Conservation (phyloP, 2,888 invertebrate species). For the Portevinia maculata region DNA sequence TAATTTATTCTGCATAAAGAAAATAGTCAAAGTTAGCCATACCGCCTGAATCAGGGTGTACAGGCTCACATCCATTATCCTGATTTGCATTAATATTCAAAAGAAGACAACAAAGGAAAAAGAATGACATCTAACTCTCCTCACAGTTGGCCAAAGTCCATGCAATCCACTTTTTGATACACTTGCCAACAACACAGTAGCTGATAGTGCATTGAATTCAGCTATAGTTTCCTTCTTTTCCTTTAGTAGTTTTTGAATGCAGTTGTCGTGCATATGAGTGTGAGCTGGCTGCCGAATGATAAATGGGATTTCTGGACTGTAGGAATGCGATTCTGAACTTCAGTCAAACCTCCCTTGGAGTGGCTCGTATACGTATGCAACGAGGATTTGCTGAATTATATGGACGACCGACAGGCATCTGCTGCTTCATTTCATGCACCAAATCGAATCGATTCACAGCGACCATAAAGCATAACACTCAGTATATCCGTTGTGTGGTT, state of each 20-base stretch:
- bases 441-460: slow-evolving; percentile 64
- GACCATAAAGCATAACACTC: slow-evolving; percentile 63
- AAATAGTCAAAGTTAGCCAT: slow-evolving; percentile 4
- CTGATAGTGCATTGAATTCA: slow-evolving; percentile 28
- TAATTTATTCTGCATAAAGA: slow-evolving; percentile 32
- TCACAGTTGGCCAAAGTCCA: slow-evolving; percentile 31
- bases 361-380: background rate
- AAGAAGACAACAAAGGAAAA: slow-evolving; percentile 12
- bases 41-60: background rate
- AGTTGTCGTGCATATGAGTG: slow-evolving; percentile 64
- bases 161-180: slow-evolving; percentile 42
- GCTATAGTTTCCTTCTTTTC: slow-evolving; percentile 21
- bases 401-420: slow-evolving; percentile 49
- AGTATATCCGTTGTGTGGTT: slow-evolving; percentile 55
- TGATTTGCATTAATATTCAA: slow-evolving; percentile 48
- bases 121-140: slow-evolving; percentile 3
- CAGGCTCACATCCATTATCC: slow-evolving; percentile 29
- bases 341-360: slow-evolving; percentile 2
- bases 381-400: slow-evolving; percentile 46
- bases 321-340: slow-evolving; percentile 25
- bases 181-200: slow-evolving; percentile 36
- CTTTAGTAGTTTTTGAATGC: slow-evolving; percentile 42
- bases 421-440: slow-evolving; percentile 63
- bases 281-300: slow-evolving; percentile 56
- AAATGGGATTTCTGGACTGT: slow-evolving; percentile 63